Evolutionary conservation across 2,113 vertebrate genomes (phyloP).

Genomic region (Siniperca knerii): DNA sequence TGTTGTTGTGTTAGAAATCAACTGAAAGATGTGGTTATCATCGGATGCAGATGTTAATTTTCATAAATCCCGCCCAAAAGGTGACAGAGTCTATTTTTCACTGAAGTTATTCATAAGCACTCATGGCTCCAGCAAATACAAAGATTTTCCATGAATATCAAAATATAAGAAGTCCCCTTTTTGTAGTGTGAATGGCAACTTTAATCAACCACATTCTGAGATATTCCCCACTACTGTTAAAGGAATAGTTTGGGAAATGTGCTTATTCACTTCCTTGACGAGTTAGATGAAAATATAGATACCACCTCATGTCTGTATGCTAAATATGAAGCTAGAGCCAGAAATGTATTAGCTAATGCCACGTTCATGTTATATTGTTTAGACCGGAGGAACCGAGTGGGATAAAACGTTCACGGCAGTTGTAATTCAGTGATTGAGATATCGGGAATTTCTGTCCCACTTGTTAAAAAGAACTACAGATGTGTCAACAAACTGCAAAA

Average conservation of each 20-base stretch:
- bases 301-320: background rate
- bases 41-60: conserved; percentile 42
- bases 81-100: conserved; percentile 27
- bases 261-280: background rate
- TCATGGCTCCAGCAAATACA: conserved; percentile 20
- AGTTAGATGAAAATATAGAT: background rate
- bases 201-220: background rate
- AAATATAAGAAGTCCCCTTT: background rate
- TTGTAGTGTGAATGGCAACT: conserved; percentile 7
- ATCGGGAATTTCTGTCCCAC: too few species aligned
- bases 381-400: background rate
- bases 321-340: background rate
- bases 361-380: background rate
- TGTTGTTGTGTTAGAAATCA: conserved; percentile 50
- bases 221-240: background rate
- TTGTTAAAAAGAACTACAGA: background rate
- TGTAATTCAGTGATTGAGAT: too few species aligned
- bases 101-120: conserved; percentile 27
- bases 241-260: background rate
- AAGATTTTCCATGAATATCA: conserved; percentile 14
- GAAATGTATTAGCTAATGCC: background rate
- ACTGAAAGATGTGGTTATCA: conserved; percentile 47
- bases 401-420: background rate
- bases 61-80: conserved; percentile 39
- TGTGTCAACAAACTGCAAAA: too few species aligned